A percentile compares a stretch with the other conserved stretches of the same genome.
phyloP scores from a whole-genome alignment of 2,888 invertebrate genomes.

The Julus scanicus region DNA sequence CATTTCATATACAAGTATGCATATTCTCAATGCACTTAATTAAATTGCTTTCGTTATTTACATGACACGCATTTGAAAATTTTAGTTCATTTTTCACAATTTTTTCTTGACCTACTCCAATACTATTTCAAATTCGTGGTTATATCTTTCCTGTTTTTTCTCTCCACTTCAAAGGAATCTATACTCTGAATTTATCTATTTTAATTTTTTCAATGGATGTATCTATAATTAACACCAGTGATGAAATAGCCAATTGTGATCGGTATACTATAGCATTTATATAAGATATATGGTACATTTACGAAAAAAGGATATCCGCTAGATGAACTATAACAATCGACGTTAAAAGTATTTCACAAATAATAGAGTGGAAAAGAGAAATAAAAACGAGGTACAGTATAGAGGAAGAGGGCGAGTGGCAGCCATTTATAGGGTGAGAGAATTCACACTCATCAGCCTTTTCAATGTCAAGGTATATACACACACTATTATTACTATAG shows the following conservation, averaged over 20 bases:
- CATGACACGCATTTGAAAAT: not conserved
- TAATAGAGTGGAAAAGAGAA: not conserved
- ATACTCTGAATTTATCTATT: too few relatives aligned
- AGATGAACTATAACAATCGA: not conserved
- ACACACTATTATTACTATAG: not conserved
- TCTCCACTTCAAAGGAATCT: not conserved
- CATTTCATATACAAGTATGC: not conserved
- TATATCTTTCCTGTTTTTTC: not conserved
- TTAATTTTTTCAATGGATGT: not conserved
- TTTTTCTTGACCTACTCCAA: not conserved
- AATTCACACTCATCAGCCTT: conserved; percentile 23
- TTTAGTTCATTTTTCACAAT: not conserved
- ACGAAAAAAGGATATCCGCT: conserved; percentile 37
- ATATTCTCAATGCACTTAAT: too few relatives aligned
- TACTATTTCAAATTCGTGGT: not conserved
- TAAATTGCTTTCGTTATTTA: too few relatives aligned
- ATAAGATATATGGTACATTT: conserved; percentile 20
- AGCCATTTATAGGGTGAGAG: conserved; percentile 28
- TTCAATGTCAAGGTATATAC: conserved; percentile 38
- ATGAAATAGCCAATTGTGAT: conserved; percentile 13
- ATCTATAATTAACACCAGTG: not conserved
- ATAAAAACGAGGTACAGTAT: not conserved
- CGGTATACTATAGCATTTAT: not conserved
- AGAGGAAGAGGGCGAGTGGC: conserved; percentile 20
- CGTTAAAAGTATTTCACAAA: conserved; percentile 3